Evolutionary conservation across 2,113 vertebrate genomes (phyloP).

Genomic region (Addax nasomaculatus): DNA sequence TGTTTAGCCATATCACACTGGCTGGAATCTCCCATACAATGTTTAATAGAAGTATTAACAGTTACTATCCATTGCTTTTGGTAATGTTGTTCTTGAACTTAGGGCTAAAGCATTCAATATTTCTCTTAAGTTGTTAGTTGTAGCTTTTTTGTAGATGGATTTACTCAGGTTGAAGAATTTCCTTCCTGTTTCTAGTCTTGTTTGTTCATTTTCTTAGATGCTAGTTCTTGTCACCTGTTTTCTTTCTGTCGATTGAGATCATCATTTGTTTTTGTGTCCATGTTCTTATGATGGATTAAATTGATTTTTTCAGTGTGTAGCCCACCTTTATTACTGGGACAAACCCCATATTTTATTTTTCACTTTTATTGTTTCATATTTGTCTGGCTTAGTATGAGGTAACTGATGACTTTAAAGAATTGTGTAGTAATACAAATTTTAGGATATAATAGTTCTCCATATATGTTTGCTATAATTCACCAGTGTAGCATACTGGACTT

Average conservation of each 20-base stretch:
- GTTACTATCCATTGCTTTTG: not conserved
- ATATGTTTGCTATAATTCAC: not conserved
- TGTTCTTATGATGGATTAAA: not conserved
- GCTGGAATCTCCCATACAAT: not conserved
- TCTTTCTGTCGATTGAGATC: not conserved
- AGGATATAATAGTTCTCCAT: not conserved
- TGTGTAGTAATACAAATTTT: not conserved
- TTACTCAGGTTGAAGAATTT: not conserved
- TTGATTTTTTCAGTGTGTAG: not conserved
- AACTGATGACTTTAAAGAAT: not conserved
- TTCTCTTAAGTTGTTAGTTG: not conserved
- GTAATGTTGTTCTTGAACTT: not conserved
- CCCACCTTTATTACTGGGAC: not conserved
- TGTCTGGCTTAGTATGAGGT: not conserved
- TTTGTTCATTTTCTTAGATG: not conserved
- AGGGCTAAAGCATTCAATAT: not conserved
- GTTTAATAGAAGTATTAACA: not conserved
- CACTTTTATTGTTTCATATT: not conserved
- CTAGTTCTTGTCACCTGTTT: not conserved
- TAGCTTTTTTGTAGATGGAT: not conserved
- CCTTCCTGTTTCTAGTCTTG: not conserved
- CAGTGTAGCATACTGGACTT: not conserved
- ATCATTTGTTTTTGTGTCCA: not conserved
- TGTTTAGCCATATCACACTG: not conserved
- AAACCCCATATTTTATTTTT: not conserved